These are phyloP conservation scores for Gryllus longicercus DNA, from an alignment of 2,888 invertebrate species.

Conservation along the genomic window DNA sequence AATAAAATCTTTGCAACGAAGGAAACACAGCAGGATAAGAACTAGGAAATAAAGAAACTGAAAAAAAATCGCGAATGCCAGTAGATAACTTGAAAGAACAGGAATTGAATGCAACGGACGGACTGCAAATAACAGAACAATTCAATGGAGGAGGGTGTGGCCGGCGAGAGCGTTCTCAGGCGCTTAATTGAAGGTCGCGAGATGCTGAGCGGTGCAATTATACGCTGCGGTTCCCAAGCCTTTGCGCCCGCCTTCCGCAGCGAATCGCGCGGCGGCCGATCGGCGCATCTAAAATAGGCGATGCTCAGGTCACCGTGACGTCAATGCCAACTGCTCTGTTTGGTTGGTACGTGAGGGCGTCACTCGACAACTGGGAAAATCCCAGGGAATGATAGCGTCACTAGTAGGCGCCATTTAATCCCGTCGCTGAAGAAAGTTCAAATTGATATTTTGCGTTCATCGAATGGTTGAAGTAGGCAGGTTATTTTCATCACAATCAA, in stretches of 20 bases:
- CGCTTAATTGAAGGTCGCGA: conserved; percentile 17
- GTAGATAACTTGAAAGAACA: background rate
- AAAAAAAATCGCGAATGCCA: background rate
- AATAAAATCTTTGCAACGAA: background rate
- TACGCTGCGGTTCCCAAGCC: background rate
- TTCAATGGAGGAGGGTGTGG: background rate
- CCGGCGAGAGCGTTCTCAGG: background rate
- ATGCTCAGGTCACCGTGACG: no score
- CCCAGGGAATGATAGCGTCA: no score
- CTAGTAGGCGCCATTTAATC: no score
- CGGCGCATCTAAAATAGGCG: no score
- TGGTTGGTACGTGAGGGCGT: no score
- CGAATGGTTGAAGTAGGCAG: no score
- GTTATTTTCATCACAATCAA: no score
- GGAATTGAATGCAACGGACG: background rate
- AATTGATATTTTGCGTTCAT: no score
- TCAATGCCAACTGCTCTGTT: no score
- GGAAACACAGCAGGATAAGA: background rate
- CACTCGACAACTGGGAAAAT: no score
- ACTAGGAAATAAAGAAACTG: background rate
- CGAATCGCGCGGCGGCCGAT: background rate
- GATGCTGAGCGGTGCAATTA: background rate
- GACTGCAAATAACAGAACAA: background rate
- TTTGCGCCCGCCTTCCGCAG: background rate
- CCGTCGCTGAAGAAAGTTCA: no score